Evolutionary conservation across 2,797 vertebrate genomes (phyloP), one percentile per base, ranked within the genome.

Genomic region (Hyperoplus lanceolatus): DNA sequence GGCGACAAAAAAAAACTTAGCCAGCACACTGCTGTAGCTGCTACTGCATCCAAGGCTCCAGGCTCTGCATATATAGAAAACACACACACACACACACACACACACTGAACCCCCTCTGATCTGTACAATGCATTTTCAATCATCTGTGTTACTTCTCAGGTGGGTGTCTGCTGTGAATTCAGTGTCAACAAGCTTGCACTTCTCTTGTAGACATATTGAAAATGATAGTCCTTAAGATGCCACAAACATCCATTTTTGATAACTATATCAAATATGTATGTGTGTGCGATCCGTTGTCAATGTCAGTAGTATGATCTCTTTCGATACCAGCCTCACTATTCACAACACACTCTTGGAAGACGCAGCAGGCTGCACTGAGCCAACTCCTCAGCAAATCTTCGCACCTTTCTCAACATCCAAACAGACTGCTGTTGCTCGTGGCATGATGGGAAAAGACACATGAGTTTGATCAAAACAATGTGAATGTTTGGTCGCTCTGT

Each of bases 1-100:
- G 81, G 83, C 81, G 80, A 76, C 74, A 74, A 63, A 79, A 85
- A 85, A 87, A 88, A 74, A 85, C 70, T 50, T 79, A 87, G 80
- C 85, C 82, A 83, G 75, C 6, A 4, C 79, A 45, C 73, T 83
- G 82, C 83, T 85, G 85, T 84, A 75, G 85, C 75, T 84, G 75
- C 75, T 71, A 38, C 83, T 63, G 88, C 85, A 64, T 84, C 83
- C 84, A 85, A 71, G 78, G 79, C 89, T 87, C 68, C 45, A 45
- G 83, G 82, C 62, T 67, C 16, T 78, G 39, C 1, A 62, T 70
- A 36, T 6, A 73, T 38, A 71, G 14, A 56, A 60, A n/a, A 62
- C n/a, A 51, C 56, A 73, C 29, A 71, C 51, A 42, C 39, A 36
- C 61, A 53, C 66, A 43, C 42, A 15, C 36, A 51, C 66, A 54